Base-by-base conservation (phyloP, 2,113 vertebrate genomes). In the Sinocyclocheilus anophthalmus region DNA sequence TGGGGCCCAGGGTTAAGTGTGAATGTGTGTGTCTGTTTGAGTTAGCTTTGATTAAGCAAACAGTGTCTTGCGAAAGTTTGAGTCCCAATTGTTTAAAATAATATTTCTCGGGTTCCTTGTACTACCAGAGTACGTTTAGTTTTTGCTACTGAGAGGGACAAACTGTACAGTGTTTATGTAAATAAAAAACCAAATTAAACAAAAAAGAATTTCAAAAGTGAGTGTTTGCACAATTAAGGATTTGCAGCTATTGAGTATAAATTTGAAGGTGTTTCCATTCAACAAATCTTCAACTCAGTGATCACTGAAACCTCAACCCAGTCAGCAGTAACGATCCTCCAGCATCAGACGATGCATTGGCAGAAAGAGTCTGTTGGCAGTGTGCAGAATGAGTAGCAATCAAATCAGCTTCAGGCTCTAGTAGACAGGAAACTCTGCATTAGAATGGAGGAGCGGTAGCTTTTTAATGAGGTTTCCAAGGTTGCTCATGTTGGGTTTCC, bases 381-480 rank as follows among this genome's bases (percentile, higher is more conserved):
- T n/a, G 53, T 57, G 20, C 77, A 79, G 30, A 79, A 63, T 24
- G 30, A 42, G 10, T 14, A 42, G 30, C 55, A 42, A 57, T 61
- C 55, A 59, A 22, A 24, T 63, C 57, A 61, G 37, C 57, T 63
- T 45, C 57, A 80, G 6, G 24, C 76, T 77, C 48, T 20, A 42
- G 37, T 5, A 26, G 72, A 78, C 76, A 57, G 77, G 33, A 39
- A 80, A 55, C 48, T 10, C 24, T 26, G 10, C 22, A 61, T 81
- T 63, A 24, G 24, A 26, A 53, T n/a, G 10, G 30, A 57, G 50
- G 26, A 78, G n/a, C 24, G 22, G 0, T 2, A 22, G 75, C 48
- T 69, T 53, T 85, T 85, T 59, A 33, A 45, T 80, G 48, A 22
- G n/a, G 11, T 22, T 86, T 69, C 55, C 48, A 81, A 73, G 55